phyloP scores from a whole-genome alignment of 2,113 vertebrate genomes.

The Siniperca knerii region DNA sequence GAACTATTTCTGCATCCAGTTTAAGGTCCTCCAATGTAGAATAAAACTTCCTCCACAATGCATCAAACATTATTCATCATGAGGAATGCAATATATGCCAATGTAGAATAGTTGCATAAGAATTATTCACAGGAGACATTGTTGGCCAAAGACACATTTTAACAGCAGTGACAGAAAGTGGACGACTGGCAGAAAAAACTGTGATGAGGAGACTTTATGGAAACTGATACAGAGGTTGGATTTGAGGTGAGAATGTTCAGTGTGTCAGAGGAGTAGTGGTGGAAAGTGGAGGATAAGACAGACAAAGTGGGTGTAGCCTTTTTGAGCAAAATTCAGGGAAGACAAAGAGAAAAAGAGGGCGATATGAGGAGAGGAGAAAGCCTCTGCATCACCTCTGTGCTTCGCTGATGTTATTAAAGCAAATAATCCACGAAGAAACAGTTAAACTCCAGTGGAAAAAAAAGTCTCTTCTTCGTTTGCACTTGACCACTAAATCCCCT shows the following conservation, averaged over 20 bases:
- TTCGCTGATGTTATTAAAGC: conserved; percentile 28
- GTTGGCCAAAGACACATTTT: neutral
- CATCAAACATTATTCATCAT: neutral
- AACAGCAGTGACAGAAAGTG: neutral
- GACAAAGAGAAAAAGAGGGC: neutral
- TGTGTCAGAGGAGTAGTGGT: neutral
- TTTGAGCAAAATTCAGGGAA: conserved; percentile 14
- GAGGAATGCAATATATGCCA: neutral
- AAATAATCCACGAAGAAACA: conserved; percentile 6
- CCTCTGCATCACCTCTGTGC: neutral
- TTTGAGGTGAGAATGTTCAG: neutral
- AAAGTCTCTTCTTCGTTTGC: conserved; percentile 13
- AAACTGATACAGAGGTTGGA: neutral
- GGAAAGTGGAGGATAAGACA: neutral
- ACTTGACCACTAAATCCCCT: conserved; percentile 4
- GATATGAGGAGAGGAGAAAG: neutral
- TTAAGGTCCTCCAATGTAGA: neutral
- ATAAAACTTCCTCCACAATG: neutral
- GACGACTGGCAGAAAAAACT: neutral
- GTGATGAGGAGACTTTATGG: neutral
- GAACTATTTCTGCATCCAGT: neutral
- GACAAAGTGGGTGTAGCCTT: neutral
- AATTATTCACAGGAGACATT: neutral
- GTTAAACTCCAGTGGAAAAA: conserved; percentile 12
- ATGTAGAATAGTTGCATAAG: neutral